Evolutionary conservation across 1,140 invertebrate genomes (phyloP).

Genomic region (Heliothis virescens): DNA sequence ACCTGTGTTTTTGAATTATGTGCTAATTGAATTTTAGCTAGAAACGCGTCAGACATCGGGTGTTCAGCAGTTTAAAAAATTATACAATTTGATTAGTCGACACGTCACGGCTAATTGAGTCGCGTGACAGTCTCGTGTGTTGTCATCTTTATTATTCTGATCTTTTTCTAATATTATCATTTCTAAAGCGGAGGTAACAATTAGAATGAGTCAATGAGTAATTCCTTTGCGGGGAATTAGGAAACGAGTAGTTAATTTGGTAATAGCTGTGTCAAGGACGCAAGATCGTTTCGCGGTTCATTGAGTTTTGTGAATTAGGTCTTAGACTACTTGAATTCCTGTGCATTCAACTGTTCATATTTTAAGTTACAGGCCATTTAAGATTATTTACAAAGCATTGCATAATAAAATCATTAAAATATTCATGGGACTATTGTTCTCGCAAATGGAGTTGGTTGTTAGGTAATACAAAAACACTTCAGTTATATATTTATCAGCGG

Average conservation of each 20-base stretch:
- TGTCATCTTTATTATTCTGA: neutral
- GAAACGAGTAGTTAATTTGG: slow-evolving; percentile 28
- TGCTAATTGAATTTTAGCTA: too few relatives aligned
- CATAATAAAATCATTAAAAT: slow-evolving; percentile 20
- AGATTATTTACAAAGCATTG: neutral
- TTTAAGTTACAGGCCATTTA: neutral
- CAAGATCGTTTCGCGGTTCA: neutral
- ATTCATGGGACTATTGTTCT: neutral
- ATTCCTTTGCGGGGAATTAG: neutral
- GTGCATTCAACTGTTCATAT: neutral
- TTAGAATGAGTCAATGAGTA: neutral
- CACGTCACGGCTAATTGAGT: too few relatives aligned
- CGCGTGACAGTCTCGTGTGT: neutral
- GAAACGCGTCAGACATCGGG: too few relatives aligned
- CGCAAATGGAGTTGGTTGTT: neutral
- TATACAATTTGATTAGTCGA: too few relatives aligned
- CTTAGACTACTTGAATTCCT: neutral
- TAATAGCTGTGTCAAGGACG: slow-evolving; percentile 31
- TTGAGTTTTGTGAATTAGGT: neutral
- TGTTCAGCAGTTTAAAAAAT: too few relatives aligned
- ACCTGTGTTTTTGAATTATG: too few relatives aligned
- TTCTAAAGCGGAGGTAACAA: neutral
- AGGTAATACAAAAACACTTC: neutral
- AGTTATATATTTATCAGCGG: neutral
- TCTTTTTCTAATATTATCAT: neutral